Conservation (phyloP, 2,113 vertebrate genomes). For the Saguinus midas region DNA sequence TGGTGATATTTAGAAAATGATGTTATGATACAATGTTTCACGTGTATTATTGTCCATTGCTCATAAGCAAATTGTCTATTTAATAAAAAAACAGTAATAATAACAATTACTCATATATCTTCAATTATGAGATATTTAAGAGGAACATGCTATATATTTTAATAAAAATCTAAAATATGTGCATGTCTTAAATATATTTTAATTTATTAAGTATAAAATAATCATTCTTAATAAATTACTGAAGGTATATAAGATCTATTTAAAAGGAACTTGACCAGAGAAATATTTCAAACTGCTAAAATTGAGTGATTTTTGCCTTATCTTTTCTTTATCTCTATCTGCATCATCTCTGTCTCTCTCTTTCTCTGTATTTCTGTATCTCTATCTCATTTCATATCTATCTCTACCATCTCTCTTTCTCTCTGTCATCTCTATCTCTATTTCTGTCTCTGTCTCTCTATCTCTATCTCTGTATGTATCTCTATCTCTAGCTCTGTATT, state of each 20-base stretch:
- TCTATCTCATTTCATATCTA: no score
- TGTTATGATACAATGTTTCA: not conserved
- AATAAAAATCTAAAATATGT: not conserved
- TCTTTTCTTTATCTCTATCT: not conserved
- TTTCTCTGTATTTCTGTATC: no score
- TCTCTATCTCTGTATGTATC: not conserved
- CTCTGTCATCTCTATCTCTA: no score
- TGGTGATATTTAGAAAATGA: not conserved
- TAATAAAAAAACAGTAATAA: not conserved
- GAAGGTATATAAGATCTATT: not conserved
- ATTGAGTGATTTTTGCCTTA: not conserved
- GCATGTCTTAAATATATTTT: not conserved
- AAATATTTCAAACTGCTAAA: not conserved
- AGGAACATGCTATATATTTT: not conserved
- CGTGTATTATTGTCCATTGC: not conserved
- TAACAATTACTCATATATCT: not conserved
- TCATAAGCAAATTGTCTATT: not conserved
- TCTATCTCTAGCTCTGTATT: not conserved
- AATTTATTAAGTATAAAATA: not conserved
- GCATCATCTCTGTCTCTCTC: no score
- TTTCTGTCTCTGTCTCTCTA: no score
- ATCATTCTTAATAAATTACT: not conserved
- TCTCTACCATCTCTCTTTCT: no score
- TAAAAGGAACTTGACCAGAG: not conserved
- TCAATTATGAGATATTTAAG: not conserved